Base-by-base conservation (phyloP, 2,888 invertebrate genomes). In the Formica aserva region DNA sequence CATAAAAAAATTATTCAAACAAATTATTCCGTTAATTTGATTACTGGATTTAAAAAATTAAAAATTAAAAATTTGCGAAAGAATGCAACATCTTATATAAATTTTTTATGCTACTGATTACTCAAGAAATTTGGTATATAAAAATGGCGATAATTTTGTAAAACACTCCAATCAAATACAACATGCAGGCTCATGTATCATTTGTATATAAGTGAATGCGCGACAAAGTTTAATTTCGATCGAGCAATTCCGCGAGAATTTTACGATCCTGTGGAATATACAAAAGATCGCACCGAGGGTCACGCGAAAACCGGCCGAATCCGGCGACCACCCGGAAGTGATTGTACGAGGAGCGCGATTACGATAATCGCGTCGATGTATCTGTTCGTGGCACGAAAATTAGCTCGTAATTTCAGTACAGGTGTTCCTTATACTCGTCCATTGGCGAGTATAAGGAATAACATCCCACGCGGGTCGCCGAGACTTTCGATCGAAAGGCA, bases 341-440 rank as follows among this genome's bases (percentile, higher is more conserved):
- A 60, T 63, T 15, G 41, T 22, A 65, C 60, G 69, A 69, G 67
- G 65, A 69, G 67, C 71, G 66, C 71, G 87, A 86, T 87, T 84
- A 88, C 81, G 74, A 71, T 76, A 80, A 86, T 83, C 81, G 57
- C 66, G 57, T 82, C 72, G 76, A 65, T 69, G 77, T 48, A 78
- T 82, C 75, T 26, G 41, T 48, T 26, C 32, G 66, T 48, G 66
- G 77, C 52, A 83, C 83, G 81, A 86, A 84, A 87, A 88, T 87
- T 88, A 88, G 81, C 86, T 86, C 69, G 84, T 74, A 86, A 88
- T 76, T 77, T 86, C 71, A 66, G 81, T 69, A 84, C 88, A 88
- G 83, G 86, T 88, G 86, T 85, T 86, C 74, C 88, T 83, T 85
- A 66, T 65, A 26, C 48, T 57, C 52, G 67, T 78, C 60, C 76